Conservation (phyloP, 2,888 invertebrate genomes). For the Hemithea aestivaria region DNA sequence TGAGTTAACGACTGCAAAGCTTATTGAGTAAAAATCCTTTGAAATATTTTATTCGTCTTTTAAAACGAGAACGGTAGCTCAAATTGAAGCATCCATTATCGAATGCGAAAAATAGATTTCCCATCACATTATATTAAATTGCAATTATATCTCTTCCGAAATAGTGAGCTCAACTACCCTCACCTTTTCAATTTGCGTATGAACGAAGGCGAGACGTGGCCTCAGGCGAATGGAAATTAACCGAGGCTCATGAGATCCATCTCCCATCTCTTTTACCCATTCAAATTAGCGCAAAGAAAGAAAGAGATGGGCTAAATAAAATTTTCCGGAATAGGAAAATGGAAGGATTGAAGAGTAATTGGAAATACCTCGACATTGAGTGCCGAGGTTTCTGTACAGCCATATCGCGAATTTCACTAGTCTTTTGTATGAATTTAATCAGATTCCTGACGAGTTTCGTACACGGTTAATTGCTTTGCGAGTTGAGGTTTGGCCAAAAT, state of each 20-base stretch:
- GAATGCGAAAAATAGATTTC: background rate
- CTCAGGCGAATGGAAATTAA: slow-evolving; percentile 71
- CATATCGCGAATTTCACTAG: slow-evolving; percentile 54
- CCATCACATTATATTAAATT: slow-evolving; percentile 16
- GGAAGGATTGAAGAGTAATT: slow-evolving; percentile 77
- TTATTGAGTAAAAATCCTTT: no score
- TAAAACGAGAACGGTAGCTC: background rate
- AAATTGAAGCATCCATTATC: background rate
- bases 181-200: slow-evolving; percentile 67
- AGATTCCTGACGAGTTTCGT: slow-evolving; percentile 50
- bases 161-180: slow-evolving; percentile 43
- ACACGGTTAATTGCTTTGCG: slow-evolving; percentile 59
- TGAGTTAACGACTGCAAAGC: no score
- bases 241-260: slow-evolving; percentile 58
- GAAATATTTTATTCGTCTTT: no score
- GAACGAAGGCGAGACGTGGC: slow-evolving; percentile 62
- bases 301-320: slow-evolving; percentile 61
- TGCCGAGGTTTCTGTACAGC: slow-evolving; percentile 64
- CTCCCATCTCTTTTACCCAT: slow-evolving; percentile 41
- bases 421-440: slow-evolving; percentile 71
- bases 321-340: slow-evolving; percentile 65
- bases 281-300: slow-evolving; percentile 31
- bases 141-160: slow-evolving; percentile 33
- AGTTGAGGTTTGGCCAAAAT: slow-evolving; percentile 30
- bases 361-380: slow-evolving; percentile 76